Conservation (phyloP, 2,888 invertebrate genomes). For the Escarpia spicata region DNA sequence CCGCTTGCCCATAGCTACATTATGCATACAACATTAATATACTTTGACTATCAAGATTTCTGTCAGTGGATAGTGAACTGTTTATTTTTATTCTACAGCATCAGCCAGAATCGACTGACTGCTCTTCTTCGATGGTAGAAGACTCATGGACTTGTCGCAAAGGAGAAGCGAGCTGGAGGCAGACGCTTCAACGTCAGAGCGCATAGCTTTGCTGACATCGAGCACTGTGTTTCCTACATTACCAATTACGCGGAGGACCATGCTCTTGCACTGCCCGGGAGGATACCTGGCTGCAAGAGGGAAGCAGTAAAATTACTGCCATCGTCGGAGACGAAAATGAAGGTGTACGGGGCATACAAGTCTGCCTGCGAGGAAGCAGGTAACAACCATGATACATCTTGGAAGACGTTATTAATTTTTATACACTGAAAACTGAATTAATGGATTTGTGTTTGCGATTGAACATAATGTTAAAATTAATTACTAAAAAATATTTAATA, state of each 20-base stretch:
- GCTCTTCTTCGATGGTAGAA: not conserved
- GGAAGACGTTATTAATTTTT: not conserved
- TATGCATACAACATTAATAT: not conserved
- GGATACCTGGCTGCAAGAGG: conserved; percentile 29
- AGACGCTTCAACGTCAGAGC: not conserved
- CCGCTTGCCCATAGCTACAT: not conserved
- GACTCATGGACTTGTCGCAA: not conserved
- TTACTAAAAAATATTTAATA: not conserved
- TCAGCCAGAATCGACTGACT: not conserved
- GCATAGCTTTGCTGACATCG: conserved; percentile 18
- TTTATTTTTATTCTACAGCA: not conserved
- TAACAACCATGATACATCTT: not conserved
- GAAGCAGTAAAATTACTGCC: conserved; percentile 20
- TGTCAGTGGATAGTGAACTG: not conserved
- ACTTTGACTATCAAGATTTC: not conserved
- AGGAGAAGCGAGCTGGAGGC: not conserved
- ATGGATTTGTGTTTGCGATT: not conserved
- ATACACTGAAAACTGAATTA: not conserved
- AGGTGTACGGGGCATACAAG: conserved; percentile 19
- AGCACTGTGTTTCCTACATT: not conserved
- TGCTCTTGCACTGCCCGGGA: conserved; percentile 19
- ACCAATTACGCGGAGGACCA: conserved; percentile 22
- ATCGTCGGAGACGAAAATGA: conserved; percentile 13
- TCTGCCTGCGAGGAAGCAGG: not conserved
- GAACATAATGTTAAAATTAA: too few relatives aligned